Evolutionary conservation across 1,140 invertebrate species (phyloP).

Genomic region (Acromyrmex charruanus): DNA sequence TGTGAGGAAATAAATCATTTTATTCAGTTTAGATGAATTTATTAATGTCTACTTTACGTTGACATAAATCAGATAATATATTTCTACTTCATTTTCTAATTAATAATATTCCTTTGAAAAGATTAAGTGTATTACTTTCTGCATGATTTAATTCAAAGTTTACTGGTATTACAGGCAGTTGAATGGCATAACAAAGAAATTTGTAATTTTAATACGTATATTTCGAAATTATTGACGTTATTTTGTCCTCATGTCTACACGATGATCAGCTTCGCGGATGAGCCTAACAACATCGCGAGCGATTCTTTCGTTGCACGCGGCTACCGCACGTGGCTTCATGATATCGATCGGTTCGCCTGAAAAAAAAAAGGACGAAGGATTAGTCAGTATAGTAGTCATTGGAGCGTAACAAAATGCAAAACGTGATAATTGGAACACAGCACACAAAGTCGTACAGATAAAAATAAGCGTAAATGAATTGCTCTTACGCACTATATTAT

Average conservation of each 20-base stretch:
- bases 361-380: slow-evolving; percentile 36
- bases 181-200: neutral
- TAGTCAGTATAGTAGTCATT: neutral
- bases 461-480: neutral
- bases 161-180: neutral
- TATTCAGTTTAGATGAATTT: neutral
- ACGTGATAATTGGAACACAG: neutral
- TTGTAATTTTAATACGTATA: slow-evolving; percentile 17
- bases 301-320: slow-evolving; percentile 88
- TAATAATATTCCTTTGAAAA: neutral
- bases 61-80: neutral
- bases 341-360: slow-evolving; percentile 89
- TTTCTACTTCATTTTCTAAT: neutral
- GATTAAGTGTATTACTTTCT: neutral
- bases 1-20: slow-evolving; percentile 15
- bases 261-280: slow-evolving; percentile 85
- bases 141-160: neutral
- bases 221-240: neutral
- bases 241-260: slow-evolving; percentile 70
- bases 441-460: neutral
- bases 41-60: neutral
- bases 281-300: slow-evolving; percentile 87
- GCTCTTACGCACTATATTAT: neutral
- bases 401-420: slow-evolving; percentile 15
- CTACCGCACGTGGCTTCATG: slow-evolving; percentile 90